phyloP scores from a whole-genome alignment of 2,888 invertebrate species.

The Macaria liturata region DNA sequence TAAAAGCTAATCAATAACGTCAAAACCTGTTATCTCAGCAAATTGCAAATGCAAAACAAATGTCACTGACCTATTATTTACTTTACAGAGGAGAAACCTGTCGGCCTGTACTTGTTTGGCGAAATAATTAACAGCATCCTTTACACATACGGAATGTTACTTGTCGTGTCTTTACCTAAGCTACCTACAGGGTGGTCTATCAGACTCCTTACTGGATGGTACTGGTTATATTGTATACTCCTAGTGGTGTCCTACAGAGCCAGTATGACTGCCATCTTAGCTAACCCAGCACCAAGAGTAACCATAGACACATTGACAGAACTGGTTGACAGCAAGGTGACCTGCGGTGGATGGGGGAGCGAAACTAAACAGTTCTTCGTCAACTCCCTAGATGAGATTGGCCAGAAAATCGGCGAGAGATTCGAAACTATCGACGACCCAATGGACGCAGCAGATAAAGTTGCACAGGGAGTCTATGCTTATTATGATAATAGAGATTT shows the following conservation, averaged over 20 bases:
- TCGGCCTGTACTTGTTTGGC: conserved; percentile 87
- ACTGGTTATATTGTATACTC: conserved; percentile 92
- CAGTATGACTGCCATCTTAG: conserved; percentile 92
- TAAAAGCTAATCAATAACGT: background rate
- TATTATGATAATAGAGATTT: conserved; percentile 91
- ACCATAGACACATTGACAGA: conserved; percentile 91
- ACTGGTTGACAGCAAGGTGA: conserved; percentile 85
- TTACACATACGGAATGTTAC: conserved; percentile 91
- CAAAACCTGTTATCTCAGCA: background rate
- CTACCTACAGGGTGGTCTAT: conserved; percentile 92
- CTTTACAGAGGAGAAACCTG: conserved; percentile 64
- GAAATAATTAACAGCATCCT: conserved; percentile 88
- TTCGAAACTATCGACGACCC: conserved; percentile 86
- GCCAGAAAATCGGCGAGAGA: conserved; percentile 86
- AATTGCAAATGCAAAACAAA: conserved; percentile 6
- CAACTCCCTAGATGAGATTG: conserved; percentile 86
- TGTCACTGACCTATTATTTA: conserved; percentile 12
- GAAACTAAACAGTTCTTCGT: conserved; percentile 88
- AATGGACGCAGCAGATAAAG: conserved; percentile 85
- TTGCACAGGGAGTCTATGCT: conserved; percentile 88
- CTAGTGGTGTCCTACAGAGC: conserved; percentile 91
- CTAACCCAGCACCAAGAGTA: conserved; percentile 89
- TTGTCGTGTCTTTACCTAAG: conserved; percentile 90
- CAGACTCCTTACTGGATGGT: conserved; percentile 92
- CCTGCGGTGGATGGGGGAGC: conserved; percentile 88